Conservation (phyloP, 2,113 vertebrate species). For the Erpornis zantholeuca region DNA sequence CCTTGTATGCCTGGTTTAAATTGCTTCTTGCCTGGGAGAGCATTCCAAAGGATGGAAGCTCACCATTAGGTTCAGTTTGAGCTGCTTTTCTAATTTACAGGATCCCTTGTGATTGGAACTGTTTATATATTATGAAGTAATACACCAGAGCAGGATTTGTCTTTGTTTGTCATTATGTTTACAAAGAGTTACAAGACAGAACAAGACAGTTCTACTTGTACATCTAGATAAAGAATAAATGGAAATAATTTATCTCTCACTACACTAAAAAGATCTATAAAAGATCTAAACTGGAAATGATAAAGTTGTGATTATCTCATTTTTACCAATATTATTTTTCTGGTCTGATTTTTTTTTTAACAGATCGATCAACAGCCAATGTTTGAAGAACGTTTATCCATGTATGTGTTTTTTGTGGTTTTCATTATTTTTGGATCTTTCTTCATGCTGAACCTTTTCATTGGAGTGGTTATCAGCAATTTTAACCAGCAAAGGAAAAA, state of each 20-base stretch:
- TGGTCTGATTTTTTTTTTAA: background rate
- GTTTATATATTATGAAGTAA: background rate
- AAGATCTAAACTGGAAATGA: background rate
- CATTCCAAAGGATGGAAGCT: background rate
- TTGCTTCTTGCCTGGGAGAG: background rate
- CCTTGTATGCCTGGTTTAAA: background rate
- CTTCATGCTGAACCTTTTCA: conserved; percentile 97
- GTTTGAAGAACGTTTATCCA: conserved; percentile 80
- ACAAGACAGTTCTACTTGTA: background rate
- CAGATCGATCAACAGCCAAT: conserved; percentile 78
- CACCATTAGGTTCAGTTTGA: background rate
- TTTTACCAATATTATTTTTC: background rate
- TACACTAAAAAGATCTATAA: background rate
- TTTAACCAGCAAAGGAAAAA: conserved; percentile 99
- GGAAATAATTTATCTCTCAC: background rate
- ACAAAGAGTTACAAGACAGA: background rate
- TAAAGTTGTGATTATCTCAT: background rate
- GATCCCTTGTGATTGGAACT: background rate
- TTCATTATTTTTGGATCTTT: conserved; percentile 99
- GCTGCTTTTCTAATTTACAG: background rate
- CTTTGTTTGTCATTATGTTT: background rate
- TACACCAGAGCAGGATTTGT: background rate
- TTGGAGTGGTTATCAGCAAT: conserved; percentile 98
- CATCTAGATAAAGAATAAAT: background rate
- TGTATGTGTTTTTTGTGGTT: conserved; percentile 90